These are phyloP conservation scores for Lepeophtheirus nordmannii DNA, from an alignment of 2,888 invertebrate species.

Conservation along the genomic window DNA sequence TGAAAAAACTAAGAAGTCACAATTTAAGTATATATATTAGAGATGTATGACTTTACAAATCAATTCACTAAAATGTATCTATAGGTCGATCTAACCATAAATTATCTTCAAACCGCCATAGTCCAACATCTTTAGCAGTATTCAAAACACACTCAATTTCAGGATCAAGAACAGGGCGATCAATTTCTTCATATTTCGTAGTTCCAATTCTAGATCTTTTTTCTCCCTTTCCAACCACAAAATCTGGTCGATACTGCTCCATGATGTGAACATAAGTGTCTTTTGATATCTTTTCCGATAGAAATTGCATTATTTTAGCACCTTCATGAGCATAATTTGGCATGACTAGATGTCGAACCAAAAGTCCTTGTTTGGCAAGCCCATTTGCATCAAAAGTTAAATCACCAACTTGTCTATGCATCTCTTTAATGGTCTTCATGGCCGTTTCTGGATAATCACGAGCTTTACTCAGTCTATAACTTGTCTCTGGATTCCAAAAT, in stretches of 20 bases:
- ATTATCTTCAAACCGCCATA: conserved; percentile 19
- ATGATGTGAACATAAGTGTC: conserved; percentile 21
- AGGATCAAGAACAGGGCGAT: background rate
- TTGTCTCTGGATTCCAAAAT: conserved; percentile 21
- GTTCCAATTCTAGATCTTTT: conserved; percentile 10
- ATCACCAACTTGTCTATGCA: conserved; percentile 22
- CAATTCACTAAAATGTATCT: too few species aligned
- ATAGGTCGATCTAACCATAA: background rate
- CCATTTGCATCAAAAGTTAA: conserved; percentile 9
- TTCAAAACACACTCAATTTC: conserved; percentile 1
- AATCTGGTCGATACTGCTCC: conserved; percentile 22
- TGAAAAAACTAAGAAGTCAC: too few species aligned
- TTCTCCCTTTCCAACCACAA: conserved; percentile 18
- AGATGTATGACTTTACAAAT: too few species aligned
- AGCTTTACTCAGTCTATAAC: conserved; percentile 16
- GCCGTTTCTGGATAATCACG: conserved; percentile 20
- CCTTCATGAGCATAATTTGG: conserved; percentile 13
- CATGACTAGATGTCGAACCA: conserved; percentile 22
- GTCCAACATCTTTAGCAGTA: conserved; percentile 5
- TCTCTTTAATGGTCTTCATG: conserved; percentile 1
- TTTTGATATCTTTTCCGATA: conserved; percentile 9
- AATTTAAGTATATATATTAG: too few species aligned
- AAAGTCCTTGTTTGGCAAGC: conserved; percentile 14
- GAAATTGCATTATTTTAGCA: conserved; percentile 1
- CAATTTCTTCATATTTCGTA: conserved; percentile 20